Percentiles rank a stretch among this genome's conserved stretches.
Evolutionary conservation across 1,140 invertebrate species (phyloP).

Genomic region (Sitodiplosis mosellana): DNA sequence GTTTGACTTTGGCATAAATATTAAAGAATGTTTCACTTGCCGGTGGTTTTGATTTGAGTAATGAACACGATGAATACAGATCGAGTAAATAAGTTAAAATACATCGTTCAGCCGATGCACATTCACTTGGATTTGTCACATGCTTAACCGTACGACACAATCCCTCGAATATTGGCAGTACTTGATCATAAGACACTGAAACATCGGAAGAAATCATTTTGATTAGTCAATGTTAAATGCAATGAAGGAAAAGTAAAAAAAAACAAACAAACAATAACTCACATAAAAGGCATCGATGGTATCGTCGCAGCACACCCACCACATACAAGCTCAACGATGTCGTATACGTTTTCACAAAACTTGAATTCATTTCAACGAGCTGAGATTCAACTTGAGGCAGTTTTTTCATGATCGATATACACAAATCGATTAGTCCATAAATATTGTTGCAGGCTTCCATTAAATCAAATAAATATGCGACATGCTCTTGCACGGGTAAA

Average conservation of each 20-base stretch:
- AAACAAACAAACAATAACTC: constrained; percentile 13
- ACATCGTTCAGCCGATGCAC: constrained; percentile 83
- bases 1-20: constrained; percentile 65
- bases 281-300: constrained; percentile 81
- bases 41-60: constrained; percentile 65
- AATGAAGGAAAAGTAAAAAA: constrained; percentile 10
- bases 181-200: constrained; percentile 72
- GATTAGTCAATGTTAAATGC: too few relatives aligned
- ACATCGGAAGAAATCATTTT: too few relatives aligned
- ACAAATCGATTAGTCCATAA: constrained; percentile 80
- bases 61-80: constrained; percentile 68
- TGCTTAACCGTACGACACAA: constrained; percentile 80
- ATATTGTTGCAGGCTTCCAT: constrained; percentile 93
- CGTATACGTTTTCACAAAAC: constrained; percentile 58
- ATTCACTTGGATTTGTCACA: constrained; percentile 80
- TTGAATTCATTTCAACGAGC: constrained; percentile 58
- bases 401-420: constrained; percentile 82
- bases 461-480: constrained; percentile 88
- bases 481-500: constrained; percentile 84
- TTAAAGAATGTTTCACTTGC: constrained; percentile 72
- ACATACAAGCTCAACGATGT: constrained; percentile 80
- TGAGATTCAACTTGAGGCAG: constrained; percentile 81
- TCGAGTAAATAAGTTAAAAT: constrained; percentile 88
- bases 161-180: constrained; percentile 75
- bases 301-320: constrained; percentile 78